Evolutionary conservation across 2,113 vertebrate genomes (phyloP).

Genomic region (Engystomops pustulosus): DNA sequence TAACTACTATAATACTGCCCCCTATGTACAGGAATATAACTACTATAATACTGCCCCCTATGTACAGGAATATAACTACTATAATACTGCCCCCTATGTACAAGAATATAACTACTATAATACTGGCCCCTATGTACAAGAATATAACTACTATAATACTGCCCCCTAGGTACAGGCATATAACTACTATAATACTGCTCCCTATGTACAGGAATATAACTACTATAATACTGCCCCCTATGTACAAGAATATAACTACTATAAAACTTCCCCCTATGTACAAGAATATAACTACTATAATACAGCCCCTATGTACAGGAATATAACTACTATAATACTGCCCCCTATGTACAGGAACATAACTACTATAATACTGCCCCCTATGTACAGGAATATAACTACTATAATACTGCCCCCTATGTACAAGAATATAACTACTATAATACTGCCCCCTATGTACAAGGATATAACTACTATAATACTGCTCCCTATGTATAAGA

Average conservation of each 20-base stretch:
- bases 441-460: background rate
- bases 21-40: background rate
- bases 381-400: background rate
- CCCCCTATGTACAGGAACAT: conserved; percentile 3
- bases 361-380: background rate
- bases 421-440: background rate
- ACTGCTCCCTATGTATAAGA: background rate
- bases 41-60: background rate
- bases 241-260: background rate
- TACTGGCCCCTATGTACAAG: background rate
- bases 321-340: conserved; percentile 14
- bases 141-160: conserved; percentile 18
- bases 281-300: conserved; percentile 6
- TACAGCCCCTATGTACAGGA: background rate
- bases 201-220: background rate
- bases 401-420: background rate
- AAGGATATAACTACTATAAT: conserved; percentile 2
- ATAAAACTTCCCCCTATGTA: background rate
- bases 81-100: background rate
- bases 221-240: background rate
- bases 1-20: background rate
- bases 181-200: background rate
- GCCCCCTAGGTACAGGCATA: background rate
- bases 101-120: conserved; percentile 6
- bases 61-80: background rate